Percentiles rank a stretch among this genome's conserved stretches.
These are phyloP conservation scores for Brachionus calyciflorus DNA, from an alignment of 1,140 invertebrate genomes.

Conservation along the genomic window DNA sequence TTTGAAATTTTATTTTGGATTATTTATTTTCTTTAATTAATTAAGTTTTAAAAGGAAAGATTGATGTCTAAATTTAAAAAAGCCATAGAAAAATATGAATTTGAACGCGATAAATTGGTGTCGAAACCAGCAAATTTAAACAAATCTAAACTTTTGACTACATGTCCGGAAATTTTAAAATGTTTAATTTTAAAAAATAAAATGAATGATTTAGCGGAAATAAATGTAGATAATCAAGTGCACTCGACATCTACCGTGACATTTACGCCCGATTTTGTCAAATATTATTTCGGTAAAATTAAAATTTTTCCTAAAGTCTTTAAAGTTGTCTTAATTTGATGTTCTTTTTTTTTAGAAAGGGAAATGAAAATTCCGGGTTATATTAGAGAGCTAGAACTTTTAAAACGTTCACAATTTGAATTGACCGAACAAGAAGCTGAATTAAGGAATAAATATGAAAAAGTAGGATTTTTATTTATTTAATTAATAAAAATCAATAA, in stretches of 20 bases:
- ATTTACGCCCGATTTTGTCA: slow-evolving; percentile 38
- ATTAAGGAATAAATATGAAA: neutral
- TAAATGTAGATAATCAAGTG: neutral
- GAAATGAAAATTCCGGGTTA: slow-evolving; percentile 15
- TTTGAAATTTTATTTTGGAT: neutral
- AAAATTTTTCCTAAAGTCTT: neutral
- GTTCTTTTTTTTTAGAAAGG: slow-evolving; percentile 1
- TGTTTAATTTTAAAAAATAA: neutral
- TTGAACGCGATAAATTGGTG: neutral
- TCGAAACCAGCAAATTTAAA: neutral
- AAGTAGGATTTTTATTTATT: neutral
- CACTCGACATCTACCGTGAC: neutral
- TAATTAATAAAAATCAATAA: too few species aligned
- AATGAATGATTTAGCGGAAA: neutral
- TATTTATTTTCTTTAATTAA: too few species aligned
- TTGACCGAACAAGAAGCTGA: slow-evolving; percentile 22
- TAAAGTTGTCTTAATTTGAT: neutral
- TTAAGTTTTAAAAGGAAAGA: too few species aligned
- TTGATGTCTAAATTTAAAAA: neutral
- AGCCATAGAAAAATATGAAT: slow-evolving; percentile 15
- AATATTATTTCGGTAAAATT: slow-evolving; percentile 32
- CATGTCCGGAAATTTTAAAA: slow-evolving; percentile 18
- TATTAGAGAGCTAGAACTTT: neutral
- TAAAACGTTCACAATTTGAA: slow-evolving; percentile 16
- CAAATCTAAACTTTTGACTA: slow-evolving; percentile 9